Percentiles rank a stretch among this genome's conserved stretches.
Conservation (phyloP, 2,888 invertebrate genomes). For the Drosophila sordidula region DNA sequence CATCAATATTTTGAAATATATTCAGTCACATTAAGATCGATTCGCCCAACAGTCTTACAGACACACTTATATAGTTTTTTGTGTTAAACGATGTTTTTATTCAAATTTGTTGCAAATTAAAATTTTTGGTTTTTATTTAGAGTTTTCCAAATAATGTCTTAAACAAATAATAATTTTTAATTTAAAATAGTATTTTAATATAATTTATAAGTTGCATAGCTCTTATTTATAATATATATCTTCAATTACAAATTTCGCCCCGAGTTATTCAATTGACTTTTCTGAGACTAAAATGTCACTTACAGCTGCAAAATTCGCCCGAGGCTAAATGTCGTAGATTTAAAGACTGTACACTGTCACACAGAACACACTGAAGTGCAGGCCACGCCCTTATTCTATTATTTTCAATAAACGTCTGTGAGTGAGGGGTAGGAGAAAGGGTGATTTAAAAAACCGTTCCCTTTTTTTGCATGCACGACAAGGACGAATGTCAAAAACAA, state of each 20-base stretch:
- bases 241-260: slow-evolving; percentile 12
- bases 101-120: too few species aligned
- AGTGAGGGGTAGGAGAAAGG: not conserved
- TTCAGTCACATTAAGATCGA: not conserved
- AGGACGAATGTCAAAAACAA: slow-evolving; percentile 73
- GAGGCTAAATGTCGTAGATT: slow-evolving; percentile 33
- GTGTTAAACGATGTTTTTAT: too few species aligned
- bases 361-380: slow-evolving; percentile 22
- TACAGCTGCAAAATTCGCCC: slow-evolving; percentile 42
- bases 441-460: not conserved
- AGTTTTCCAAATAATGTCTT: too few species aligned
- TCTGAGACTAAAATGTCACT: slow-evolving; percentile 59
- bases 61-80: not conserved
- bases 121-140: too few species aligned
- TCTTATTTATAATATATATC: not conserved
- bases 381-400: slow-evolving; percentile 44
- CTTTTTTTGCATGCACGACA: slow-evolving; percentile 31
- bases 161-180: too few species aligned
- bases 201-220: too few species aligned
- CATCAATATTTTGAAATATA: not conserved
- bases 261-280: slow-evolving; percentile 63
- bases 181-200: too few species aligned
- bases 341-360: slow-evolving; percentile 1
- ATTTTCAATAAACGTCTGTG: slow-evolving; percentile 18
- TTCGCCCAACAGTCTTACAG: not conserved